Evolutionary conservation across 2,888 invertebrate species (phyloP), one percentile per base, ranked within the genome.

Genomic region (Drosophila infuscata): DNA sequence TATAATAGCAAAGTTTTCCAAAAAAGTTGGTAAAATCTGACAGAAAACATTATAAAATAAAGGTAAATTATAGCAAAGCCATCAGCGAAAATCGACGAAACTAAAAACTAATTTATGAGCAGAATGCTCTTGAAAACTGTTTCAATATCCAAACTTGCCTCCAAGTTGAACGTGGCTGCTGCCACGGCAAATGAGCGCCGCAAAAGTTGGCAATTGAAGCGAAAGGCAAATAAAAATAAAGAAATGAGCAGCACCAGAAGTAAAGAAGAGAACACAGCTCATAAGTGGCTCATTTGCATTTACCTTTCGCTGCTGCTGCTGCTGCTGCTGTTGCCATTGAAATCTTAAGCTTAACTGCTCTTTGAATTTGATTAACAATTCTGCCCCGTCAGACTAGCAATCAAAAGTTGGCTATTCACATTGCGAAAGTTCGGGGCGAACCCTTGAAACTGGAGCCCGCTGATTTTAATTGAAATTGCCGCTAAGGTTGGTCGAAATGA

Each of bases 391-490:
- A 41, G 49, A 48, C 58, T 17, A 38, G 56, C 56, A 38, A 58
- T 61, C 69, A 62, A 65, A 82, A 74, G 65, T 70, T 76, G 32
- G 60, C 57, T 69, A 72, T 79, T 81, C 76, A 70, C 74, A 73
- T 70, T 70, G 62, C 74, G 72, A 70, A 89, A 87, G 68, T 70
- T 77, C 33, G 33, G n/a, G 30, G 17, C 20, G 36, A 63, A 32
- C 59, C 35, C 60, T 61, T 64, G 54, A 61, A 59, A 57, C 30
- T 20, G 41, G 51, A 56, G 6, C 48, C 38, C 52, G 36, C 36
- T 58, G 64, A 75, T 76, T 79, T 85, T 88, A 84, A 89, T 88
- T 88, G 85, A 82, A 85, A 85, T 77, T 65, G 67, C 56, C 30
- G 64, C 48, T 51, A 64, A 70, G 73, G 73, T 57, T 64, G 76